Evolutionary conservation across 2,797 vertebrate genomes (phyloP).

Genomic region (Hemibagrus guttatus): DNA sequence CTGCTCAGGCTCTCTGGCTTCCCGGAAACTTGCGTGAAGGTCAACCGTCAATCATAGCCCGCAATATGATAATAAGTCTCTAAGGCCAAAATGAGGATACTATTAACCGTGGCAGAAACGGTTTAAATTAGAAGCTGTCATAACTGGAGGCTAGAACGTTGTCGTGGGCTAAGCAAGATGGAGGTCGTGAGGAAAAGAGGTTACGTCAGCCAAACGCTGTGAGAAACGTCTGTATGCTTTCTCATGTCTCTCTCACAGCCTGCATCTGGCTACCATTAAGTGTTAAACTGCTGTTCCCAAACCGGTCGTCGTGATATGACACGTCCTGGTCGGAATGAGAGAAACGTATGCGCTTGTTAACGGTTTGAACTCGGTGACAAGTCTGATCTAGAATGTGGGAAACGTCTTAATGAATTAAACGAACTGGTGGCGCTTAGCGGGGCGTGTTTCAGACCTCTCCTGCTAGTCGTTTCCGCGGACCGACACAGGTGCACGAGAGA

Average conservation of each 20-base stretch:
- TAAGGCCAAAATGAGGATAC: constrained; percentile 64
- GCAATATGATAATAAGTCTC: constrained; percentile 74
- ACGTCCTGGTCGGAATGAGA: constrained; percentile 50
- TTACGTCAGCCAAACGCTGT: neutral
- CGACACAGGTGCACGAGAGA: constrained; percentile 25
- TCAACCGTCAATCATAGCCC: constrained; percentile 77
- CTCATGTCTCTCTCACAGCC: neutral
- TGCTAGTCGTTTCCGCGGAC: neutral
- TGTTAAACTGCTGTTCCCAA: constrained; percentile 49
- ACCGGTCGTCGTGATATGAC: constrained; percentile 39
- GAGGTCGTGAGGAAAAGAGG: constrained; percentile 24
- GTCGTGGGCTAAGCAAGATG: constrained; percentile 12
- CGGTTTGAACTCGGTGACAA: constrained; percentile 25
- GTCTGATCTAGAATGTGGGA: constrained; percentile 35
- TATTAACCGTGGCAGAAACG: constrained; percentile 69
- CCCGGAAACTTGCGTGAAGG: constrained; percentile 74
- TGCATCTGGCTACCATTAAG: constrained; percentile 34
- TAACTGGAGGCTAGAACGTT: constrained; percentile 57
- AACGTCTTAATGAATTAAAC: constrained; percentile 41
- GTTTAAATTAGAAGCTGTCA: constrained; percentile 65
- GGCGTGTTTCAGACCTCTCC: constrained; percentile 15
- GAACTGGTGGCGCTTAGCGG: constrained; percentile 10
- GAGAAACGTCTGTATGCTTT: neutral
- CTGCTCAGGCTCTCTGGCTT: constrained; percentile 60
- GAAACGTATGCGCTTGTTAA: neutral